Base-by-base conservation (phyloP, 1,140 invertebrate genomes). In the Schlechtendalia chinensis region DNA sequence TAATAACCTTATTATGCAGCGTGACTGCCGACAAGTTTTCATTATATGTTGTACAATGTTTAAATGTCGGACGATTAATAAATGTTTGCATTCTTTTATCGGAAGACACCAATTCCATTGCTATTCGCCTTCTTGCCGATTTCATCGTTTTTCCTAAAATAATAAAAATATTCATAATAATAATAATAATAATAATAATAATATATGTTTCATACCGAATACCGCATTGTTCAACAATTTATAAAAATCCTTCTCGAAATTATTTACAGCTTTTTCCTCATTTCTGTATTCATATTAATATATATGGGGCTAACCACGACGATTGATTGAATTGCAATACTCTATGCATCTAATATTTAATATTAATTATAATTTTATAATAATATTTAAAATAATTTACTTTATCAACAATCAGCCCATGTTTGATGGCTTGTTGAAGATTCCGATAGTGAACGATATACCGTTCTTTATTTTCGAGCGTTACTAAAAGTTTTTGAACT, bases 391-490 rank as follows among this genome's bases (percentile, higher is more conserved):
- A 61, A 16, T 27, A 27, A 61, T 22, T 71, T 27, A 71, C 67
- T 17, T 88, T 87, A 67, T 82, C 86, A 61, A 89, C 71, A 82
- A 83, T 84, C 27, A 89, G 65, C 53, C 88, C 89, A 81, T 85
- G 53, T 71, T 85, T 59, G 32, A 89, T 17, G 82, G 85, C 87
- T 83, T 87, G 87, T 84, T 88, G 84, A 45, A 89, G 84, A 83
- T 86, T 87, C 82, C 83, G 80, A 84, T 88, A 88, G 84, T 89
- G 88, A 61, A 89, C 85, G 59, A 86, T 82, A 84, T 88, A 89
- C 47, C 86, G 86, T 80, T 83, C 82, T 85, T 85, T 86, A 1
- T 45, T 50, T 71, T 85, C 29, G n/a, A 86, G 80, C 61, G 71
- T 84, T 27, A 83, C 77, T 50, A 85, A 29, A 67, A 86, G 81